These are phyloP conservation scores for Mamestra configurata DNA, from an alignment of 1,140 invertebrate species.

Conservation along the genomic window DNA sequence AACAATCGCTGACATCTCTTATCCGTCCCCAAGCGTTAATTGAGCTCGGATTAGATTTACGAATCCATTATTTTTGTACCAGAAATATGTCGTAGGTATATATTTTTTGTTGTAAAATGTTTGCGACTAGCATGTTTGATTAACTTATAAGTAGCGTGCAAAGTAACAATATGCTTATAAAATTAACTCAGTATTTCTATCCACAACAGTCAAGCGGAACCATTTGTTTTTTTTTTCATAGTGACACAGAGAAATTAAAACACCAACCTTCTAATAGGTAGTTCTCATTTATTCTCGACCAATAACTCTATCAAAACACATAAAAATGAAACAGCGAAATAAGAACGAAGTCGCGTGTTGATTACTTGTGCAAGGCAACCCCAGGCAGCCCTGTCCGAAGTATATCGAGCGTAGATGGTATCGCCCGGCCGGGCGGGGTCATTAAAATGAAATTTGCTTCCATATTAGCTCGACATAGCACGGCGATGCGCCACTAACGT, in stretches of 20 bases:
- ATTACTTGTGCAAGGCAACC: conserved; percentile 45
- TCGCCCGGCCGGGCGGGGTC: conserved; percentile 60
- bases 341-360: conserved; percentile 13
- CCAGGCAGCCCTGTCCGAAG: conserved; percentile 56
- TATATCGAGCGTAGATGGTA: conserved; percentile 71
- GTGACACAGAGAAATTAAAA: no score
- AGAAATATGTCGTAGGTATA: background rate
- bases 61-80: background rate
- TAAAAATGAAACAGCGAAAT: conserved; percentile 9
- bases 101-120: no score
- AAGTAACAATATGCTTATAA: no score
- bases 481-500: background rate
- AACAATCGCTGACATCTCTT: background rate
- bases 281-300: background rate
- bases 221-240: background rate
- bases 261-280: background rate
- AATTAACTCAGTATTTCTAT: no score
- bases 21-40: conserved; percentile 6
- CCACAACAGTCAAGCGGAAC: no score
- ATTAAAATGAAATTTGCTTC: conserved; percentile 76
- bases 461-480: conserved; percentile 57
- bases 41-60: background rate
- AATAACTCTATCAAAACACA: conserved; percentile 18
- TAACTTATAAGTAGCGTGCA: background rate
- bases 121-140: no score